Evolutionary conservation across 1,140 invertebrate genomes (phyloP).

Genomic region (Atta texana): DNA sequence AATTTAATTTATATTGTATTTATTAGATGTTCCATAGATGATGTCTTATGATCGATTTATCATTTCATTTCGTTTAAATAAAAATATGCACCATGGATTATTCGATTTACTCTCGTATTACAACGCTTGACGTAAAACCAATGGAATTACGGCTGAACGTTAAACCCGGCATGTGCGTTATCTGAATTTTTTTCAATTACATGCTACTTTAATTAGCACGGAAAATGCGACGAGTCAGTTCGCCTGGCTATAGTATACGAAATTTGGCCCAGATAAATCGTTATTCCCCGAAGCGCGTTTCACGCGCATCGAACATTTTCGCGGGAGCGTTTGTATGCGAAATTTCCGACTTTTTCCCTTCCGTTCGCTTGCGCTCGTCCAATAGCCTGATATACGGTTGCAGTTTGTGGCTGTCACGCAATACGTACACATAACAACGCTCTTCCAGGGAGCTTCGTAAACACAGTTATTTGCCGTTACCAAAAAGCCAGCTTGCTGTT

Average conservation of each 20-base stretch:
- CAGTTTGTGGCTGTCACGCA: slow-evolving; percentile 55
- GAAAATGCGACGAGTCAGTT: slow-evolving; percentile 62
- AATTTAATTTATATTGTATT: slow-evolving; percentile 48
- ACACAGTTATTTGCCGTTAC: slow-evolving; percentile 54
- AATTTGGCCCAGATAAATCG: slow-evolving; percentile 35
- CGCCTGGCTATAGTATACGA: slow-evolving; percentile 48
- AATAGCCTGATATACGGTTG: slow-evolving; percentile 32
- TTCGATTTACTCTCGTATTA: slow-evolving; percentile 56
- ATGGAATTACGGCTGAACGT: slow-evolving; percentile 49
- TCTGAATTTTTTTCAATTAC: slow-evolving; percentile 71
- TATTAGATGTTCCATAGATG: slow-evolving; percentile 34
- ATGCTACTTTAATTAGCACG: slow-evolving; percentile 65
- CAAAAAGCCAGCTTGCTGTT: slow-evolving; percentile 42
- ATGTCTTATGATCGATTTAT: slow-evolving; percentile 61
- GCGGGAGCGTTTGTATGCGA: slow-evolving; percentile 30
- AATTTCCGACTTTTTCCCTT: slow-evolving; percentile 55
- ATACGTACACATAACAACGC: slow-evolving; percentile 53
- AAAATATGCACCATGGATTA: slow-evolving; percentile 49
- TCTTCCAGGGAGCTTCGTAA: slow-evolving; percentile 41
- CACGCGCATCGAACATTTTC: slow-evolving; percentile 62
- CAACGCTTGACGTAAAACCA: slow-evolving; percentile 52
- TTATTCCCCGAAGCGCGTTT: slow-evolving; percentile 49
- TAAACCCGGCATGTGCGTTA: slow-evolving; percentile 48
- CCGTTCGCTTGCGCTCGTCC: slow-evolving; percentile 8
- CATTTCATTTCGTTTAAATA: slow-evolving; percentile 39